Percentiles rank a stretch among this genome's conserved stretches.
These are phyloP conservation scores for Fringilla coelebs DNA, from an alignment of 2,797 vertebrate genomes.

Conservation along the genomic window DNA sequence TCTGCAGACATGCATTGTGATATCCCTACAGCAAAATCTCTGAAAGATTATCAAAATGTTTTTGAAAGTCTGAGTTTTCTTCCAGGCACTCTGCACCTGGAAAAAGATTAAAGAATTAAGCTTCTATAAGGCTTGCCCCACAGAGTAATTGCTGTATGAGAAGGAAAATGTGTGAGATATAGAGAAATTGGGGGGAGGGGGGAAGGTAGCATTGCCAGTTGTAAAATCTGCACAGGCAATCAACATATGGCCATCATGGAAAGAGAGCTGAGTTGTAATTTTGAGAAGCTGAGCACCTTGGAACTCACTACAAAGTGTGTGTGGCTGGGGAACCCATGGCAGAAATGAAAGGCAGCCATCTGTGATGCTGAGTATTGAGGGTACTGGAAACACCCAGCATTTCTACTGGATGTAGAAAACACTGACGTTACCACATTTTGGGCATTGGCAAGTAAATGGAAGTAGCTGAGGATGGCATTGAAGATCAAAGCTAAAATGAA, in stretches of 20 bases:
- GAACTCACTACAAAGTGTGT: neutral
- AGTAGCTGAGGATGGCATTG: neutral
- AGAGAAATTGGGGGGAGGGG: neutral
- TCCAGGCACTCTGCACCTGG: slow-evolving; percentile 18
- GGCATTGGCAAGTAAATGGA: neutral
- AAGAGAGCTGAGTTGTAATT: neutral
- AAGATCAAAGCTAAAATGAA: neutral
- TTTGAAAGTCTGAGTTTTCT: slow-evolving; percentile 45
- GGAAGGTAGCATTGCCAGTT: neutral
- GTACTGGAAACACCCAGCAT: neutral
- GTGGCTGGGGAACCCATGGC: neutral
- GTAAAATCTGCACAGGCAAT: neutral
- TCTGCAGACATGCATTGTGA: neutral
- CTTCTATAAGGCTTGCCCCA: neutral
- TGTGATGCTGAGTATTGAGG: neutral
- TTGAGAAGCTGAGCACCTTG: neutral
- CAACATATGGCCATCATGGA: neutral
- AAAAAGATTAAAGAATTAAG: slow-evolving; percentile 41
- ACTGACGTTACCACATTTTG: neutral
- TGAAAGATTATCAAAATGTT: slow-evolving; percentile 19
- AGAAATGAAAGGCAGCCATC: neutral
- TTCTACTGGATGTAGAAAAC: neutral
- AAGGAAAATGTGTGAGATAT: neutral
- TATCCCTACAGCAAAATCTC: slow-evolving; percentile 12
- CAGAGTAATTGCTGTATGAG: neutral